Evolutionary conservation across 2,888 invertebrate species (phyloP), one percentile per base, ranked within the genome.

Genomic region (Hermaeophaga mercurialis): DNA sequence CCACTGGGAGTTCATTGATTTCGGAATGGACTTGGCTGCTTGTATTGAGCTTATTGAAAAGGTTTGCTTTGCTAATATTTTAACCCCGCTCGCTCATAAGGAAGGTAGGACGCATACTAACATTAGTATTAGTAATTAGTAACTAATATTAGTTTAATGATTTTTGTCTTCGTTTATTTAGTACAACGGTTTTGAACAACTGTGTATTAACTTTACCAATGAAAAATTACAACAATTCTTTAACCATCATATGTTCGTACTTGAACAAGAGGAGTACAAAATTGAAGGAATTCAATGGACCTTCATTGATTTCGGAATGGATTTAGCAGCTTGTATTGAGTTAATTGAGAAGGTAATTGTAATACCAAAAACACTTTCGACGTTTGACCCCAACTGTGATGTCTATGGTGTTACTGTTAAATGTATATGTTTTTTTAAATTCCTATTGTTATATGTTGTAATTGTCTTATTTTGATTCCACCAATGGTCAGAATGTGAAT

Each of bases 41-140:
- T 97, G 96, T 86, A 97, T 98, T 82, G 97, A 98, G 80, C 87
- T 98, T 73, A 95, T 96, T 80, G 96, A 96, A 86, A 96, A 96
- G 94, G 94, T 94, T 69, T 56, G 69, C 67, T 63, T 24, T 2
- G 54, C 45, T 36, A 31, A 39, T 28, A 18, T 8, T 12, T 26
- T 36, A 15, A 38, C 17, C 15, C 38, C 38, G 52, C 48, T 26
- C 22, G 24, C 18, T 50, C 41, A 22, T 7, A 28, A 44, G 24
- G 8, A 44, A 54, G 43, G 56, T 48, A 45, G 41, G 48, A 26
- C 46, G 22, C 36, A 18, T 48, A 53, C 48, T 53, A 56, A 46
- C 44, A 36, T 5, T 43, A 15, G 43, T 11, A 3, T 12, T 14
- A 8, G 12, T 18, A 14, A n/a, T n/a, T n/a, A n/a, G n/a, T n/a